phyloP scores from a whole-genome alignment of 2,888 invertebrate species.

The Muschampia plurimacula region DNA sequence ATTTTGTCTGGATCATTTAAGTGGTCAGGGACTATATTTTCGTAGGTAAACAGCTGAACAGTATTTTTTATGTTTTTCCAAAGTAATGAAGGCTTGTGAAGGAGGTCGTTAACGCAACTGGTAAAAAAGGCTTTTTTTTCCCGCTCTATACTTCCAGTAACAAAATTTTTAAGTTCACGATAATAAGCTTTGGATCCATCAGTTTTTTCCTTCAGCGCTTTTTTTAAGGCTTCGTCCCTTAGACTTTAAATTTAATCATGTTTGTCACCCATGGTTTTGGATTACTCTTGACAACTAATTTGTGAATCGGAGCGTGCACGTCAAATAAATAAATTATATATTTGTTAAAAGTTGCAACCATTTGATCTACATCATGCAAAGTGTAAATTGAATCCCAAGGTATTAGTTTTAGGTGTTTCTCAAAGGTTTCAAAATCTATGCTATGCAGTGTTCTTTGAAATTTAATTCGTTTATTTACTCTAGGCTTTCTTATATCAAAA shows the following conservation, averaged over 20 bases:
- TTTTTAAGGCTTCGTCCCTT: conserved; percentile 2
- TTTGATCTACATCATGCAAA: background rate
- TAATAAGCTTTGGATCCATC: background rate
- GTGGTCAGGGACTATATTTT: conserved; percentile 12
- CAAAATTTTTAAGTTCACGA: conserved; percentile 6
- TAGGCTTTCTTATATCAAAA: background rate
- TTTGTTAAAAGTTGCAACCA: conserved; percentile 7
- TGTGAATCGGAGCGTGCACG: background rate
- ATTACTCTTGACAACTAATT: background rate
- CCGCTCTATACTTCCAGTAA: background rate
- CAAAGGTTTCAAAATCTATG: background rate
- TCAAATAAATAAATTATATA: conserved; percentile 2
- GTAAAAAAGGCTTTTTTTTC: background rate
- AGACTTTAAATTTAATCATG: conserved; percentile 14
- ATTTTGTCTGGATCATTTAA: conserved; percentile 19
- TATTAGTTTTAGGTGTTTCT: background rate
- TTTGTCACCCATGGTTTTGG: conserved; percentile 5
- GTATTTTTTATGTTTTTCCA: conserved; percentile 15
- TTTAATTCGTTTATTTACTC: background rate
- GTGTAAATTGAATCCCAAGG: background rate
- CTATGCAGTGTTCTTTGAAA: background rate
- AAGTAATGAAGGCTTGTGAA: conserved; percentile 3
- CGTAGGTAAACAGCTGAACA: background rate
- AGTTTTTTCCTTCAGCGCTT: conserved; percentile 3
- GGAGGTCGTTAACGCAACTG: background rate